Evolutionary conservation across 2,888 invertebrate genomes (phyloP), one percentile per base, ranked within the genome.

Genomic region (Deilephila porcellus): DNA sequence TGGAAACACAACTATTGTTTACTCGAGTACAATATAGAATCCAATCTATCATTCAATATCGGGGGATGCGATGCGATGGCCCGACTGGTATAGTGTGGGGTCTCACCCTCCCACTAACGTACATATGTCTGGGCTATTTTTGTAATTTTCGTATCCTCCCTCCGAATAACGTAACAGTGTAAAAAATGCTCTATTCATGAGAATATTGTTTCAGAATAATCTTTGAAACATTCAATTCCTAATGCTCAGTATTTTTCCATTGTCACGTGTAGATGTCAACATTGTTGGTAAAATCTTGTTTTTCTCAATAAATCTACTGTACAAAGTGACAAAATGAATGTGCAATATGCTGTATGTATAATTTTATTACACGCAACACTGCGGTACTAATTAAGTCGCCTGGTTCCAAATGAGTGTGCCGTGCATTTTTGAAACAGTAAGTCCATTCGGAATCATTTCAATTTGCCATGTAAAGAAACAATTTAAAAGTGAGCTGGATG

Each of bases 391-490:
- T 52, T 25, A 52, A 52, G 52, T 20, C 17, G 14, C 14, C 20
- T 17, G 45, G 20, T 19, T 25, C 5, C 14, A 64, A 64, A 67
- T 67, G 52, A 52, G 20, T 25, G 17, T 25, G 14, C 25, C 14
- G 34, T 71, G 52, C 70, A 71, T 71, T 73, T 76, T 70, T 29
- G 56, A 78, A 45, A 71, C 70, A 74, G 64, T 74, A 70, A 81
- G 67, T 81, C 67, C 19, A 60, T 77, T 78, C 75, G 74, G 82
- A 82, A 84, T 84, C 77, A 81, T 87, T 88, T 85, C 84, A 87
- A 89, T 90, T 90, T 87, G 88, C 89, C 85, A 89, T 88, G 87
- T 88, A 86, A 82, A 85, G 82, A 81, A 89, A 90, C 88, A 90
- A 87, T 91, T 91, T 91, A 90, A 90, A 83, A 86, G 83, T 82